Evolutionary conservation across 2,888 invertebrate genomes (phyloP).

Genomic region (Aromia moschata): DNA sequence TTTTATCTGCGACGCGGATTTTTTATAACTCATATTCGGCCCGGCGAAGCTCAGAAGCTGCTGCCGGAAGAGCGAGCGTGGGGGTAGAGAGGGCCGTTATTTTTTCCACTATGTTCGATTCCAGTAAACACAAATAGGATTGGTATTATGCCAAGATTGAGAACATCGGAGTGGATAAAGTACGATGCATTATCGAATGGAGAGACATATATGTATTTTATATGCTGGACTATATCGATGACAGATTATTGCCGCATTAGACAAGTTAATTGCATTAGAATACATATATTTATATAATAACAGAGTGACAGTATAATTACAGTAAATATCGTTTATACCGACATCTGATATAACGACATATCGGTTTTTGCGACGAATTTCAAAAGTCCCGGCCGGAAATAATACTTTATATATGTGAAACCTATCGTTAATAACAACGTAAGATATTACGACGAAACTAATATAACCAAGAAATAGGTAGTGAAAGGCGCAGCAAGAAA

Average conservation of each 20-base stretch:
- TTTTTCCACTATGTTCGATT: slow-evolving; percentile 23
- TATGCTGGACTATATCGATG: slow-evolving; percentile 16
- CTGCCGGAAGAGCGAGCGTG: background rate
- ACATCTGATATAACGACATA: too few species aligned
- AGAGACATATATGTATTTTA: slow-evolving; percentile 5
- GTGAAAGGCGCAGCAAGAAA: too few species aligned
- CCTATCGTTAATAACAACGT: too few species aligned
- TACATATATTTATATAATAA: too few species aligned
- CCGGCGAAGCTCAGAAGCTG: slow-evolving; percentile 1
- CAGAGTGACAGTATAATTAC: too few species aligned
- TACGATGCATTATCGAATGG: slow-evolving; percentile 19
- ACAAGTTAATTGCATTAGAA: slow-evolving; percentile 12
- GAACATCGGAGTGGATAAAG: slow-evolving; percentile 7
- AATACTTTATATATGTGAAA: too few species aligned
- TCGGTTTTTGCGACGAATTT: too few species aligned
- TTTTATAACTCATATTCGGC: slow-evolving; percentile 23
- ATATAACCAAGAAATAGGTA: too few species aligned
- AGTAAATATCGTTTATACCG: too few species aligned
- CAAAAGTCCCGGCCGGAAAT: too few species aligned
- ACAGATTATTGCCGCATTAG: slow-evolving; percentile 12
- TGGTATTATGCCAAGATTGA: slow-evolving; percentile 28
- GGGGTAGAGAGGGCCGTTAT: slow-evolving; percentile 8
- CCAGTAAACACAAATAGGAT: slow-evolving; percentile 31
- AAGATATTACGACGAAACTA: too few species aligned
- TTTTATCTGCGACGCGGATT: slow-evolving; percentile 19